Base-by-base conservation (phyloP, 2,113 vertebrate species). In the Sarotherodon lohbergeri region DNA sequence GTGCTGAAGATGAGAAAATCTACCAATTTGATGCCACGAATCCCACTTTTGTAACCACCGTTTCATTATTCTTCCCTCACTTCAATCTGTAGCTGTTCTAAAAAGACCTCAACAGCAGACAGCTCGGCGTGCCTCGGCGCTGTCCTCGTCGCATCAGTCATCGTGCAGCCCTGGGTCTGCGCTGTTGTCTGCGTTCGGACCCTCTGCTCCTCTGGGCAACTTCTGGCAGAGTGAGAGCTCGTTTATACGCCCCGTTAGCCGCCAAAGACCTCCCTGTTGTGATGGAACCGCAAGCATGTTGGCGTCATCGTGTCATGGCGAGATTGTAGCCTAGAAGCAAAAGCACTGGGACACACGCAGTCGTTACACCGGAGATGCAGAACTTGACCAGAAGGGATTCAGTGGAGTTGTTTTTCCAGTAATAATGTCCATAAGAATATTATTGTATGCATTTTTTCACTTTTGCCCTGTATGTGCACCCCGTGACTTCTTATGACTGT, bases 231-330 rank as follows among this genome's bases (percentile, higher is more conserved):
- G 73, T 81, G 76, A 88, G 73, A 89, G 57, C 36, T 87, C 84
- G 10, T 91, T 92, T 93, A 87, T 78, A 90, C 78, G 86, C 29
- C 82, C 36, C 16, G 86, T 91, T 90, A 87, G 82, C 79, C 57
- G 56, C 43, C 17, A 80, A 81, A 89, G 88, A 86, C 3, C 17
- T 55, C 80, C 68, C 57, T 85, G 66, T 92, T 84, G 81, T 80
- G 76, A 92, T 88, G 48, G 79, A 80, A 39, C 83, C 5, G 16
- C 55, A 43, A 22, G 39, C 80, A 52, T n/a, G 43, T 81, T 43
- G 14, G 43, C 8, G 9, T 79, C 48, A 41, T 84, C 9, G 36
- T 89, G 86, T 88, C 82, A 82, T 24, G 19, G 71, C 6, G 10
- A 66, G 55, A 80, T 24, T 76, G 32, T 41, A 59, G 79, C 73